A percentile compares a stretch with the other conserved stretches of the same genome.
phyloP scores from a whole-genome alignment of 2,888 invertebrate species.

The Synanthedon vespiformis region DNA sequence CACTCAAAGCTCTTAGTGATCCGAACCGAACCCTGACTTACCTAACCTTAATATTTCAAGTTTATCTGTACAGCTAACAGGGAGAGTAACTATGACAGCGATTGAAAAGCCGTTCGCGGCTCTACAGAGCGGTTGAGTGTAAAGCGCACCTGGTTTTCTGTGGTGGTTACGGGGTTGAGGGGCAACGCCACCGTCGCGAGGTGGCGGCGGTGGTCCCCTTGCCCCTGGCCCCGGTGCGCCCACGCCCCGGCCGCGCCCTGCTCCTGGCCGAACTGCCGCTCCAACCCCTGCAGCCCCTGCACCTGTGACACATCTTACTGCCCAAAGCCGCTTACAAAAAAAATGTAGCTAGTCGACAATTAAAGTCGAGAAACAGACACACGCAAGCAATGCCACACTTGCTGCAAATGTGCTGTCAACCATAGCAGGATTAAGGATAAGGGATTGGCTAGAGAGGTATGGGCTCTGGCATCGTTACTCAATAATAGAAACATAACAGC shows the following conservation, averaged over 20 bases:
- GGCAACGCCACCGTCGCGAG: slow-evolving; percentile 78
- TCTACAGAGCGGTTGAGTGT: slow-evolving; percentile 15
- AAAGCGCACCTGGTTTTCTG: slow-evolving; percentile 58
- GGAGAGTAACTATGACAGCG: slow-evolving; percentile 43
- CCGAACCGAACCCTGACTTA: slow-evolving; percentile 49
- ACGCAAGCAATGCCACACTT: too few relatives aligned
- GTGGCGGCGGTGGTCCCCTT: slow-evolving; percentile 88
- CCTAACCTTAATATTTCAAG: slow-evolving; percentile 29
- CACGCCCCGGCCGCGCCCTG: slow-evolving; percentile 13
- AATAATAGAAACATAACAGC: too few relatives aligned
- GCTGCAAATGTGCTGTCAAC: too few relatives aligned
- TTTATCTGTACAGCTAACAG: slow-evolving; percentile 28
- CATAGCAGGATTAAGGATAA: too few relatives aligned
- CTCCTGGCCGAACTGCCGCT: slow-evolving; percentile 10
- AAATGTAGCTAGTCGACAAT: background rate
- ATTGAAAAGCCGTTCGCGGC: slow-evolving; percentile 30
- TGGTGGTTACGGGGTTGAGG: slow-evolving; percentile 52
- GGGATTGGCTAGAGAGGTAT: too few relatives aligned
- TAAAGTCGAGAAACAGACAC: too few relatives aligned
- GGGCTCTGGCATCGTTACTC: too few relatives aligned
- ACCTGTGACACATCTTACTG: slow-evolving; percentile 11
- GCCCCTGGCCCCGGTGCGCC: slow-evolving; percentile 76
- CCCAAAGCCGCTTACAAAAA: background rate
- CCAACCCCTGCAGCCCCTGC: background rate
- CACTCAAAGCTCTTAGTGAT: slow-evolving; percentile 71